Evolutionary conservation across 2,888 invertebrate species (phyloP), one percentile per base, ranked within the genome.

Genomic region (Drosophila yooni): DNA sequence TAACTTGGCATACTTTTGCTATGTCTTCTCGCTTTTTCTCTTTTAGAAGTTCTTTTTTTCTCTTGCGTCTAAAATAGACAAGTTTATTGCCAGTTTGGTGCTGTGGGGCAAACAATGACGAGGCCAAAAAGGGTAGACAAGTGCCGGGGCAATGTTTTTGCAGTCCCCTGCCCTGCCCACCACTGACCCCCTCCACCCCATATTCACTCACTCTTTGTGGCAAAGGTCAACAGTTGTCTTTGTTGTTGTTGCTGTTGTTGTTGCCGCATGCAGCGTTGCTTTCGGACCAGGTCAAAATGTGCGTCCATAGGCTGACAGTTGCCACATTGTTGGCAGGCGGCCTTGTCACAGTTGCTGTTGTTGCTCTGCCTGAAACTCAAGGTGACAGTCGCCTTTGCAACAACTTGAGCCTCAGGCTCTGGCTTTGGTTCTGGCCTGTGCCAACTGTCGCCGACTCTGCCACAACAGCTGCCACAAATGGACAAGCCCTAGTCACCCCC

Each of bases 21-120:
- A 15, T 46, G 46, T 25, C 65, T 13, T 25, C 13, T 25, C 29
- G n/a, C 13, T 13, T 46, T 36, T 27, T n/a, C 36, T 29, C 29
- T 36, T n/a, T 13, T 21, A 15, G 31, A 58, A 36, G 51, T 70
- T 83, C 54, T 67, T 81, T 83, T 70, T 76, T 81, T 66, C 43
- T 53, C 68, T 67, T 87, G 79, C 74, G 71, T 34, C 81, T 84
- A 83, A 84, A 88, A 88, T 84, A 86, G 86, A 84, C 84, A 84
- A 88, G 84, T 88, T 84, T 88, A 84, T 88, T 84, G 88, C 86
- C 84, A 84, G 83, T 88, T 88, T 84, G 77, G 83, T 70, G 88
- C 86, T 77, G 77, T 75, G 71, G 81, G 78, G 72, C 83, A 88
- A 84, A 84, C 84, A 84, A 88, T 83, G 88, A 88, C 86, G 88